Percentiles rank a stretch among this genome's conserved stretches.
These are phyloP conservation scores for Pelobates fuscus DNA, from an alignment of 2,113 vertebrate species.

Conservation along the genomic window DNA sequence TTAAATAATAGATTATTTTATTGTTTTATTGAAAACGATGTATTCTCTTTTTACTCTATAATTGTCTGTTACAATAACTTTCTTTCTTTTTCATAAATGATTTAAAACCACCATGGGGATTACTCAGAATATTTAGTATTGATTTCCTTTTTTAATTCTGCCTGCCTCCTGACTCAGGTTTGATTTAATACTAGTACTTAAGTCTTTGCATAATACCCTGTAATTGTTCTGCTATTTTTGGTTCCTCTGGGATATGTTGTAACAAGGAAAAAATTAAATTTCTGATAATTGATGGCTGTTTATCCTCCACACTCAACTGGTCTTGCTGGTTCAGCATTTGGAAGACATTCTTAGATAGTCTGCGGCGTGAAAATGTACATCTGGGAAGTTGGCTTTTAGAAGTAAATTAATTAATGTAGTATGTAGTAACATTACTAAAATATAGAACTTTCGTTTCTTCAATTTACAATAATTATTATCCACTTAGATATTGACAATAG, in stretches of 20 bases:
- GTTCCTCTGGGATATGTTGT: constrained; percentile 8
- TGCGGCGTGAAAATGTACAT: not conserved
- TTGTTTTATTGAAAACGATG: too few species aligned
- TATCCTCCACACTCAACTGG: not conserved
- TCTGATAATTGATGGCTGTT: not conserved
- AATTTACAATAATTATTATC: too few species aligned
- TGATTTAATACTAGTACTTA: constrained; percentile 22
- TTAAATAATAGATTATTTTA: too few species aligned
- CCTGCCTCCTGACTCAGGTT: not conserved
- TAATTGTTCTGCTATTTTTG: constrained; percentile 14
- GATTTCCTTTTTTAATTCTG: constrained; percentile 7
- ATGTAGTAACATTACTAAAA: too few species aligned
- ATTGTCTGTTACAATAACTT: too few species aligned
- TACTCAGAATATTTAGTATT: constrained; percentile 10
- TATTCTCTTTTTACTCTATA: too few species aligned
- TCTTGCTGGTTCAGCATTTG: not conserved
- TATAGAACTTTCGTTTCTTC: too few species aligned
- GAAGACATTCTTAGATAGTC: not conserved
- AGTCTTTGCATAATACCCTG: not conserved
- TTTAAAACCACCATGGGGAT: too few species aligned
- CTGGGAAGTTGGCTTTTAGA: not conserved
- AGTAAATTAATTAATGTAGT: not conserved
- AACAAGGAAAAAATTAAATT: constrained; percentile 4
- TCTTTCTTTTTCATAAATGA: too few species aligned
- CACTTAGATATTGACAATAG: too few species aligned